Evolutionary conservation across 2,888 invertebrate genomes (phyloP).

Genomic region (Zaprionus bogoriensis): DNA sequence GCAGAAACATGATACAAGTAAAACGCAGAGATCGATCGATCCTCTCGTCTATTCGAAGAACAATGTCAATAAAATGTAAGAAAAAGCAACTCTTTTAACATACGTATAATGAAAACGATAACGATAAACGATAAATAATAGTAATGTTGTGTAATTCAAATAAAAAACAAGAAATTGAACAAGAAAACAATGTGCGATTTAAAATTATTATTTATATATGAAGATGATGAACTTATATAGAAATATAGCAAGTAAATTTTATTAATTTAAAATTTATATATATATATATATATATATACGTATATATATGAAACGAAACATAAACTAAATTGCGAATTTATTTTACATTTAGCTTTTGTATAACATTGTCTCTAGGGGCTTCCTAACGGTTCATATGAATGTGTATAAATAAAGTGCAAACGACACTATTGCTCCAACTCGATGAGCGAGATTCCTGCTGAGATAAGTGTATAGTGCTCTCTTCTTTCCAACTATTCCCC

Average conservation of each 20-base stretch:
- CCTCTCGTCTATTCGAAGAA: slow-evolving; percentile 63
- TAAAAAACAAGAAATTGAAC: slow-evolving; percentile 55
- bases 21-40: slow-evolving; percentile 24
- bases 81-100: slow-evolving; percentile 59
- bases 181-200: slow-evolving; percentile 64
- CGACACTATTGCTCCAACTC: not conserved
- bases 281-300: slow-evolving; percentile 40
- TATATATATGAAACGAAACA: slow-evolving; percentile 37
- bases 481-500: not conserved
- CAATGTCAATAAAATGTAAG: slow-evolving; percentile 77
- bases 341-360: slow-evolving; percentile 26
- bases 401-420: slow-evolving; percentile 1
- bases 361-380: slow-evolving; percentile 6
- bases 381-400: not conserved
- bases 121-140: slow-evolving; percentile 71
- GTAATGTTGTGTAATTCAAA: slow-evolving; percentile 76
- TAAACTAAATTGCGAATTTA: slow-evolving; percentile 57
- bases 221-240: slow-evolving; percentile 74
- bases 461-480: not conserved
- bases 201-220: slow-evolving; percentile 69
- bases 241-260: slow-evolving; percentile 77
- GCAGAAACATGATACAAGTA: no score
- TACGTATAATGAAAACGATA: slow-evolving; percentile 54
- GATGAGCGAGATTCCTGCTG: no score
- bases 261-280: slow-evolving; percentile 76